Percentiles rank a stretch among this genome's conserved stretches.
phyloP scores from a whole-genome alignment of 2,797 vertebrate species.

The Serranus cabrilla region DNA sequence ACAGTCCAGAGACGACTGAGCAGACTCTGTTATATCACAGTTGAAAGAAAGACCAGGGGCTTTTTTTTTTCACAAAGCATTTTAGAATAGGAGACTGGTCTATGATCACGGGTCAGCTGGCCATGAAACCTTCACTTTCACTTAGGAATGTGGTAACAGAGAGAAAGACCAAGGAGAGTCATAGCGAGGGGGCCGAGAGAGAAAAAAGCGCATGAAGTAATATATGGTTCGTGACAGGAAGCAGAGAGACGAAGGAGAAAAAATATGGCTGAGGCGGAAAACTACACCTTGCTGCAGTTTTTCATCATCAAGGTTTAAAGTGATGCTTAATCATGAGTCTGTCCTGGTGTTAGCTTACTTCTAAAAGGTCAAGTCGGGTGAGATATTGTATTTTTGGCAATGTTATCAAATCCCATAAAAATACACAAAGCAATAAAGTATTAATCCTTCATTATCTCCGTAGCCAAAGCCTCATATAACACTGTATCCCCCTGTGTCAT shows the following conservation, averaged over 20 bases:
- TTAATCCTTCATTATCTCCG: not conserved
- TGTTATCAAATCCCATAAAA: not conserved
- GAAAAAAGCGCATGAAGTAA: constrained; percentile 49
- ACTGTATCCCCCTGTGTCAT: not conserved
- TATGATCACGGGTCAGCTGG: constrained; percentile 57
- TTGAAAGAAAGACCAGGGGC: constrained; percentile 28
- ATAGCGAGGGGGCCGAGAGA: constrained; percentile 24
- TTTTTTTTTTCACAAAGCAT: constrained; percentile 58
- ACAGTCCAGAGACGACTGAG: constrained; percentile 17
- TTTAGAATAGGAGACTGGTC: constrained; percentile 50
- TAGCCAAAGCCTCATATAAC: not conserved
- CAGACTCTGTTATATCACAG: constrained; percentile 25
- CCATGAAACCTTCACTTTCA: constrained; percentile 67
- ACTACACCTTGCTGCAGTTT: constrained; percentile 15
- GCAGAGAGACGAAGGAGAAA: constrained; percentile 39
- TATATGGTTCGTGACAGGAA: constrained; percentile 63
- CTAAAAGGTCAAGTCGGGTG: not conserved
- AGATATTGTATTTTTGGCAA: not conserved
- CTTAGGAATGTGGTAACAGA: constrained; percentile 48
- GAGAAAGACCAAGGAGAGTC: constrained; percentile 51
- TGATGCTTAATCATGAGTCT: constrained; percentile 6
- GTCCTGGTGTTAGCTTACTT: constrained; percentile 6
- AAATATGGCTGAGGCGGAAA: constrained; percentile 29
- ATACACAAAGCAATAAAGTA: not conserved
- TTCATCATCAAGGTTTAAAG: constrained; percentile 35